These are phyloP conservation scores for Bolinopsis microptera DNA, from an alignment of 37 sponge, comb jelly and placozoan genomes.

Conservation along the genomic window DNA sequence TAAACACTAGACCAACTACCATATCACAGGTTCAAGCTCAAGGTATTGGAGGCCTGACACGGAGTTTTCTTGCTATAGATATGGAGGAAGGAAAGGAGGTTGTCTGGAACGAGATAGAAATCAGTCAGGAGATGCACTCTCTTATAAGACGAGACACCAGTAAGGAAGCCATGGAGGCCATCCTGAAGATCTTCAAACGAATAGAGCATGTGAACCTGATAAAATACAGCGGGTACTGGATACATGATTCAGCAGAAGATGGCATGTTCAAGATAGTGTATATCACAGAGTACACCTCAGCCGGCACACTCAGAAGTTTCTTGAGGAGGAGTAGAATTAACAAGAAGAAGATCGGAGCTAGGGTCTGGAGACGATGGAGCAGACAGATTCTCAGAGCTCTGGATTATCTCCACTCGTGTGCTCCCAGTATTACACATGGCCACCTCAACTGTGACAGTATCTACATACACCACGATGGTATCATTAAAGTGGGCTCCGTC, in stretches of 20 bases:
- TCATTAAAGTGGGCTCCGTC: constrained; percentile 61
- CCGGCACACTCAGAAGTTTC: constrained; percentile 52
- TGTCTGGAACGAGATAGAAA: constrained; percentile 64
- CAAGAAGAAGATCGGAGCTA: constrained; percentile 32
- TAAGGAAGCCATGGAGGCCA: constrained; percentile 31
- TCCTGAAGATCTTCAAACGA: constrained; percentile 43
- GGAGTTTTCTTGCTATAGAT: constrained; percentile 17
- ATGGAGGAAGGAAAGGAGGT: constrained; percentile 65
- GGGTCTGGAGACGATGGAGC: constrained; percentile 42
- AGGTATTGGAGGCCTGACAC: constrained; percentile 13
- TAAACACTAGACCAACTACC: too few species aligned
- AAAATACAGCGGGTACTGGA: constrained; percentile 57
- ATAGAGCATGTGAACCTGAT: constrained; percentile 55
- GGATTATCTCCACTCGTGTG: constrained; percentile 21
- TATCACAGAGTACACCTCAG: constrained; percentile 61
- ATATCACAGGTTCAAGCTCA: constrained; percentile 4
- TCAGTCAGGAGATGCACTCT: constrained; percentile 60
- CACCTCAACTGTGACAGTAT: constrained; percentile 64
- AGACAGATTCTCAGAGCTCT: constrained; percentile 48
- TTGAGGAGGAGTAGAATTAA: constrained; percentile 11
- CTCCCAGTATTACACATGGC: constrained; percentile 46
- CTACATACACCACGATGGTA: constrained; percentile 63
- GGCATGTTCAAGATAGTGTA: constrained; percentile 37
- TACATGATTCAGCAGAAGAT: constrained; percentile 36
- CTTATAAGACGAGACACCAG: not conserved